Evolutionary conservation across 2,888 invertebrate genomes (phyloP), one percentile per base, ranked within the genome.

Genomic region (Pollenia amentaria): DNA sequence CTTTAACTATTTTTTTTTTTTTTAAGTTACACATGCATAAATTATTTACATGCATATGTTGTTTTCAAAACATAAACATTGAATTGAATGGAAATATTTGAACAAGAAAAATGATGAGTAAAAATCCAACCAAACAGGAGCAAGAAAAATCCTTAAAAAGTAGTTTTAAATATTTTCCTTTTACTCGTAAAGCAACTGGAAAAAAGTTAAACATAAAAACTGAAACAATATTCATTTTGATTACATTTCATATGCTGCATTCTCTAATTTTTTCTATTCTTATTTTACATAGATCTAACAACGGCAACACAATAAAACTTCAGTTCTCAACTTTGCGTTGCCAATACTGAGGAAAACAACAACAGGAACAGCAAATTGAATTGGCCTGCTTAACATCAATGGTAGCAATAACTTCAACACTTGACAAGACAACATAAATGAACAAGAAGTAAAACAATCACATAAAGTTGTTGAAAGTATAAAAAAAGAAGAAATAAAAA

Each of bases 301-400:
- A 10, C 16, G 40, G 16, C n/a, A 29, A 29, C 29, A 29, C 29
- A 29, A 29, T 29, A 29, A 29, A 29, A 29, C 6, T 40, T 55
- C n/a, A 38, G 48, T 29, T 3, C 10, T 10, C 7, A 16, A 14
- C 9, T 51, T 57, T 62, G 42, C 42, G 64, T 64, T 44, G 51
- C 38, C 75, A 87, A 85, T 57, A 57, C 40, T 84, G 80, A 82
- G 11, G 21, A 51, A 11, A 62, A 21, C 29, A 70, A 65, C 21
- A 60, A 29, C 14, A 62, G 4, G 51, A 70, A 60, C 57, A 70
- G 16, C 18, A 51, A 84, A 87, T 88, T 85, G 85, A 64, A 88
- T 88, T 88, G 88, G 84, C 84, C 88, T 88, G 85, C 77, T 88
- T 87, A 83, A 82, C 86, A 86, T 72, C 88, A 88, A 64, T 81